Conservation (phyloP, 1,140 invertebrate species). For the Diabrotica undecimpunctata region DNA sequence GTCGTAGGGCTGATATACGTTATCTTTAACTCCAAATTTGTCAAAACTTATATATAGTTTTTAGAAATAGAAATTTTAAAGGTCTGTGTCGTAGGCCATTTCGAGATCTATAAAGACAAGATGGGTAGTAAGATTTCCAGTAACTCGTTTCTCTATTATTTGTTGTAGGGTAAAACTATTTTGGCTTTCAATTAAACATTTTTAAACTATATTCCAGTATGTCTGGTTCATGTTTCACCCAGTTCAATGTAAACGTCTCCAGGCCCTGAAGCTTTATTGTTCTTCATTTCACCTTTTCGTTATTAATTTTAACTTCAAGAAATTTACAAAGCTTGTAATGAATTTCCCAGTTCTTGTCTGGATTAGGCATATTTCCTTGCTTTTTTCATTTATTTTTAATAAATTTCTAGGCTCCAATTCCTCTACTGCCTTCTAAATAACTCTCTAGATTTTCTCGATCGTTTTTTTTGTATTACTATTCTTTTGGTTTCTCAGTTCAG, state of each 20-base stretch:
- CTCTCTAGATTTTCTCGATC: too few species aligned
- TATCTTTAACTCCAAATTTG: slow-evolving; percentile 44
- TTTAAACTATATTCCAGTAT: slow-evolving; percentile 10
- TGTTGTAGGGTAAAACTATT: slow-evolving; percentile 41
- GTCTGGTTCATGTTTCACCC: not conserved
- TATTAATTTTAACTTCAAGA: too few species aligned
- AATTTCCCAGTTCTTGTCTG: too few species aligned
- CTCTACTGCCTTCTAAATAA: too few species aligned
- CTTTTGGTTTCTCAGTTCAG: too few species aligned
- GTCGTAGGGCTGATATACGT: slow-evolving; percentile 39
- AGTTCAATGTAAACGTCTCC: slow-evolving; percentile 9
- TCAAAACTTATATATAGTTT: slow-evolving; percentile 44
- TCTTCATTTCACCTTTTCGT: slow-evolving; percentile 15
- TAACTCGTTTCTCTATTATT: slow-evolving; percentile 36
- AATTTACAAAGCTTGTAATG: too few species aligned
- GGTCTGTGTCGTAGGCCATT: slow-evolving; percentile 37
- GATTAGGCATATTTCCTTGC: too few species aligned
- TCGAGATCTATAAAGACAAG: too few species aligned
- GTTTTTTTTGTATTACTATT: too few species aligned
- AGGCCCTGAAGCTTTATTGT: slow-evolving; percentile 12
- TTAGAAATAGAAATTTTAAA: slow-evolving; percentile 41
- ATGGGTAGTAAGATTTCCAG: too few species aligned
- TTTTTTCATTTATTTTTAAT: too few species aligned
- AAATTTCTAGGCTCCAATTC: too few species aligned
- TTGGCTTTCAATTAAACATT: slow-evolving; percentile 1